These are phyloP conservation scores for Chaitophorus viminalis DNA, from an alignment of 2,888 invertebrate genomes.

Conservation along the genomic window DNA sequence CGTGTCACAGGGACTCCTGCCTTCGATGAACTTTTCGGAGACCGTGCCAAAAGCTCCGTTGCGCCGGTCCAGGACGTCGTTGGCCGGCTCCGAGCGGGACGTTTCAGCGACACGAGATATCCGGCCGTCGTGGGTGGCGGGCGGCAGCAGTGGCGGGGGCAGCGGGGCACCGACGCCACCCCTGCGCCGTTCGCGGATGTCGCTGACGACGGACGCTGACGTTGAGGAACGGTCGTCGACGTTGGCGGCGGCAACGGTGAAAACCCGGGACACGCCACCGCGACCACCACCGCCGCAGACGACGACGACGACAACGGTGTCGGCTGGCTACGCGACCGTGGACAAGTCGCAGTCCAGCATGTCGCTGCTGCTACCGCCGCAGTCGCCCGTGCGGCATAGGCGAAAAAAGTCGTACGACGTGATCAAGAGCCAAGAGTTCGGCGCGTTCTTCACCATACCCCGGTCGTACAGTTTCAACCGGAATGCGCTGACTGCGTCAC, in stretches of 20 bases:
- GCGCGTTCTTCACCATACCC: conserved; percentile 65
- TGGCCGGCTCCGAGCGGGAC: conserved; percentile 37
- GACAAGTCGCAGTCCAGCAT: conserved; percentile 72
- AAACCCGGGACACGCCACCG: background rate
- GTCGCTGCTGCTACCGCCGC: conserved; percentile 69
- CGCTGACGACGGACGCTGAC: conserved; percentile 29
- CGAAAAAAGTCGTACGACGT: conserved; percentile 68
- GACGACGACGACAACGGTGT: too few species aligned
- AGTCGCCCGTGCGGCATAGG: conserved; percentile 74
- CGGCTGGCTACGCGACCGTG: conserved; percentile 79
- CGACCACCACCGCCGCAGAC: conserved; percentile 38
- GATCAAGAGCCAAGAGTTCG: conserved; percentile 64
- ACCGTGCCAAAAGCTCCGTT: conserved; percentile 48
- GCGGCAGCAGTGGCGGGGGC: background rate
- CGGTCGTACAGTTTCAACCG: conserved; percentile 53
- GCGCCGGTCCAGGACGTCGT: conserved; percentile 39
- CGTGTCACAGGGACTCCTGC: conserved; percentile 40
- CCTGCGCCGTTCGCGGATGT: conserved; percentile 50
- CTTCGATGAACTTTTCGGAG: conserved; percentile 48
- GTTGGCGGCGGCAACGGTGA: background rate
- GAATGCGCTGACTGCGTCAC: background rate
- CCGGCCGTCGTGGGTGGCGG: background rate
- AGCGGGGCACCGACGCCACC: conserved; percentile 37
- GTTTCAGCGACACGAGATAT: background rate
- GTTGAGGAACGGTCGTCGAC: conserved; percentile 6